Percentiles rank a stretch among this genome's conserved stretches.
Evolutionary conservation across 1,140 invertebrate genomes (phyloP).

Genomic region (Drosophila sproati): DNA sequence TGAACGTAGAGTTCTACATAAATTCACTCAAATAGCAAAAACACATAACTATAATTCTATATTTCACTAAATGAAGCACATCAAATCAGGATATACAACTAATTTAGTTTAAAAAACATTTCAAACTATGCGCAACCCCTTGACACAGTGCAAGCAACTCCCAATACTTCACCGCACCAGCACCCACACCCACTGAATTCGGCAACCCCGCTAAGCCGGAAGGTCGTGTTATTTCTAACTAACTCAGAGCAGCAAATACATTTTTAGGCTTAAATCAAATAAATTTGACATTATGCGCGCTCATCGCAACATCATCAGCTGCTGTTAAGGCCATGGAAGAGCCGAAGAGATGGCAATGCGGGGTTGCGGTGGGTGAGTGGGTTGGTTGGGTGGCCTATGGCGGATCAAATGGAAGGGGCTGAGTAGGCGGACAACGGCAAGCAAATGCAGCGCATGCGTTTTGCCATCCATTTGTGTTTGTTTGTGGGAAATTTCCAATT

Average conservation of each 20-base stretch:
- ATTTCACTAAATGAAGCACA: background rate
- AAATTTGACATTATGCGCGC: conserved; percentile 64
- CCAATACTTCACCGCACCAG: background rate
- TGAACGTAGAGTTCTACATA: background rate
- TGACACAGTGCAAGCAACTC: background rate
- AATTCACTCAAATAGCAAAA: background rate
- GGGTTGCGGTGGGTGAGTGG: background rate
- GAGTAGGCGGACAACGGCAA: background rate
- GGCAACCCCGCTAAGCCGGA: background rate
- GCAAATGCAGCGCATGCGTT: conserved; percentile 56
- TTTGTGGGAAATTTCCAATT: conserved; percentile 68
- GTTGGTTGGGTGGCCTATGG: background rate
- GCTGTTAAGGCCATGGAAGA: conserved; percentile 49
- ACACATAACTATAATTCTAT: background rate
- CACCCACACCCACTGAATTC: too few species aligned
- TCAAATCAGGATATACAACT: background rate
- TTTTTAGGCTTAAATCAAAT: conserved; percentile 35
- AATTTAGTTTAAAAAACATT: background rate
- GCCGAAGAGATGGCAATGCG: conserved; percentile 4
- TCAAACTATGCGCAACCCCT: background rate
- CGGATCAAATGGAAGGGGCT: background rate
- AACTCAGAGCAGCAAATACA: conserved; percentile 9
- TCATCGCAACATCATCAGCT: conserved; percentile 57
- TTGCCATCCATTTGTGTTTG: conserved; percentile 19
- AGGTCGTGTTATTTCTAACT: conserved; percentile 7